Base-by-base conservation (phyloP, 2,113 vertebrate species). In the Hepsetus odoe region DNA sequence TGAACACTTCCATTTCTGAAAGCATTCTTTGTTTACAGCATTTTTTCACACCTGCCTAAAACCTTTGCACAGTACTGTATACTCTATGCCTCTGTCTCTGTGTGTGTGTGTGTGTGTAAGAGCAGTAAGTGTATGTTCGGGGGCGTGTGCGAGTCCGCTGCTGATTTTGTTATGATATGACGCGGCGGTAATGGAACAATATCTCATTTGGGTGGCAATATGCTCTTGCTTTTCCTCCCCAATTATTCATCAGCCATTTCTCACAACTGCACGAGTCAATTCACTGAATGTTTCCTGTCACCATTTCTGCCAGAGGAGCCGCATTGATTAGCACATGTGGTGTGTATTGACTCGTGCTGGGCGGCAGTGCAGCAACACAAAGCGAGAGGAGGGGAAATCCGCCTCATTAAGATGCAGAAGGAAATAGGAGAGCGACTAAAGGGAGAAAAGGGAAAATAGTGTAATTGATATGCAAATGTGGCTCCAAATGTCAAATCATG, bases 401-500 rank as follows among this genome's bases (percentile, higher is more conserved):
- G 65, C 32, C 77, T 80, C 77, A 84, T 84, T 82, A 77, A 82
- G 58, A 86, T 84, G 70, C 74, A 81, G 71, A 82, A 76, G 73
- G 82, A 83, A 80, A 78, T 77, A 78, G 80, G 61, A 83, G 73
- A 80, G 76, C 70, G 74, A 82, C 68, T 80, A 70, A 59, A 71
- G 74, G 78, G 64, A 65, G 75, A 82, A 81, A 83, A 79, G 65
- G 74, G 40, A 64, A 75, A 73, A 79, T 84, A 76, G 55, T 75
- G 82, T 79, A 80, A 82, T 84, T 80, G 74, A 80, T 79, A 82
- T 85, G 82, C 71, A 76, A 82, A 84, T 82, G 80, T 46, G 61
- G 76, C 64, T 83, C 72, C 65, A 81, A 81, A 84, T 83, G 76
- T 85, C 82, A 84, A 84, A 85, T 81, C 74, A 80, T 72, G 67